phyloP scores from a whole-genome alignment of 2,113 vertebrate species.

The Megaceryle torquata region DNA sequence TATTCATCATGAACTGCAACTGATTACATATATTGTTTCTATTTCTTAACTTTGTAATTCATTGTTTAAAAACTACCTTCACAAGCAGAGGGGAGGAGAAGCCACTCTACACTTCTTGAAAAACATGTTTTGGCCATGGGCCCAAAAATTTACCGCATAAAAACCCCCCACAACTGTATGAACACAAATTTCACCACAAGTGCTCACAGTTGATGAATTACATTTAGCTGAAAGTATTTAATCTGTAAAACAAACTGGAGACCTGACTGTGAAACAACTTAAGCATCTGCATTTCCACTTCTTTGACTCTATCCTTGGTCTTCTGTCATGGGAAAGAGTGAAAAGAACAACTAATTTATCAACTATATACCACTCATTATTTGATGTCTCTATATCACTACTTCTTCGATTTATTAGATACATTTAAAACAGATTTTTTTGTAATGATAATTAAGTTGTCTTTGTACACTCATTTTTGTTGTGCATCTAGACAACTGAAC shows the following conservation, averaged over 20 bases:
- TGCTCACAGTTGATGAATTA: neutral
- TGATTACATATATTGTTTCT: neutral
- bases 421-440: neutral
- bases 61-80: conserved; percentile 13
- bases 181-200: conserved; percentile 11
- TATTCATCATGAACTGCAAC: neutral
- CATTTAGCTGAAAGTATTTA: neutral
- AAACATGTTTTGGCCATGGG: neutral
- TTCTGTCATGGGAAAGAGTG: neutral
- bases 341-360: neutral
- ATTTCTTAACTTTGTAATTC: neutral
- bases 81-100: conserved; percentile 1
- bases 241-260: conserved; percentile 30
- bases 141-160: neutral
- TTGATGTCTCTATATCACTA: neutral
- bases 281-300: conserved; percentile 10
- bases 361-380: neutral
- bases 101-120: neutral
- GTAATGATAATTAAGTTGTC: neutral
- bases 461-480: neutral
- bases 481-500: neutral
- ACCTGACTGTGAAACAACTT: neutral
- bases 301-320: neutral
- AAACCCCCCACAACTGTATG: neutral
- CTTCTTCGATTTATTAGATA: neutral